These are phyloP conservation scores for Erethizon dorsatum DNA, from an alignment of 2,797 vertebrate species.

Conservation along the genomic window DNA sequence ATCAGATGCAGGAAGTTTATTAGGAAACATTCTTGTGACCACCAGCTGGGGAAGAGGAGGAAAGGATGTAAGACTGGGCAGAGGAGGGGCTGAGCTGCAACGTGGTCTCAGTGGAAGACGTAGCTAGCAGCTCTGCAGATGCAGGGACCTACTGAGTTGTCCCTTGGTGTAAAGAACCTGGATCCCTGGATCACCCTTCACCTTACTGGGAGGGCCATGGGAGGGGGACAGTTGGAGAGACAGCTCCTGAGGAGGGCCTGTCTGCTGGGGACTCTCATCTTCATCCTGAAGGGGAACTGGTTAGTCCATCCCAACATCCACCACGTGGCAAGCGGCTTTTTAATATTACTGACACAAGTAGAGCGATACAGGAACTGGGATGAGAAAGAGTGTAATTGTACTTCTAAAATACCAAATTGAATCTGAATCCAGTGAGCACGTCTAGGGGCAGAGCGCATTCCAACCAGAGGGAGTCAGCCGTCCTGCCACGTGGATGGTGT, in stretches of 20 bases:
- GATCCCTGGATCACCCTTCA: not conserved
- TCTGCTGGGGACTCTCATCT: not conserved
- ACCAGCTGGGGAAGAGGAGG: not conserved
- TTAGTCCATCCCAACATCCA: not conserved
- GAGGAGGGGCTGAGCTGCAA: not conserved
- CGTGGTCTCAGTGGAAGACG: not conserved
- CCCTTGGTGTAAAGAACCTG: not conserved
- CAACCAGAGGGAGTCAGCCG: not conserved
- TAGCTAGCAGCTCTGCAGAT: not conserved
- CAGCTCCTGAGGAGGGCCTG: not conserved
- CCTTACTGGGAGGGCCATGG: not conserved
- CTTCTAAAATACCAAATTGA: not conserved
- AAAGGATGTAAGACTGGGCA: not conserved
- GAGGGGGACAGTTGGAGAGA: not conserved
- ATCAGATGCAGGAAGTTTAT: not conserved
- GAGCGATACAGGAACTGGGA: not conserved
- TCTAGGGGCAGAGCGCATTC: not conserved
- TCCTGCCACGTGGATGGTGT: not conserved
- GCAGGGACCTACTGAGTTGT: not conserved
- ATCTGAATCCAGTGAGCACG: not conserved
- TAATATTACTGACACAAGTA: not conserved
- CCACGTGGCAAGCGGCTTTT: not conserved
- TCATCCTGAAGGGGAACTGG: not conserved
- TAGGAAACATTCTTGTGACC: not conserved
- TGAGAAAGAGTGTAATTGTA: not conserved